Evolutionary conservation across 2,797 vertebrate genomes (phyloP).

Genomic region (Leptoclinus maculatus): DNA sequence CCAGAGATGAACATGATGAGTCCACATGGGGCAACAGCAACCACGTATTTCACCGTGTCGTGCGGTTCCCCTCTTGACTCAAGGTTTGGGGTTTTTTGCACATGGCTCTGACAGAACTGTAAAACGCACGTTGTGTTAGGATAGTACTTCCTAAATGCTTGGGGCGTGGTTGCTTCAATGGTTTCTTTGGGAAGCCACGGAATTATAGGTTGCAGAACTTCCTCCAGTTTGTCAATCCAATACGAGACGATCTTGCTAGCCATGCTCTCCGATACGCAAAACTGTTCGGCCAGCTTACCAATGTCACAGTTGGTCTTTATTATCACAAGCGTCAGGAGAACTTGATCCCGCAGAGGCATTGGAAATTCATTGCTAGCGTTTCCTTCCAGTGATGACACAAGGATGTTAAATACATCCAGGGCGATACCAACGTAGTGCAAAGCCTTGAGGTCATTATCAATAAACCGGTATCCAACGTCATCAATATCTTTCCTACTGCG

Average conservation of each 20-base stretch:
- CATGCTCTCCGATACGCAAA: neutral
- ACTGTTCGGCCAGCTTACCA: neutral
- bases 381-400: conserved; percentile 1
- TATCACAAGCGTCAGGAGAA: neutral
- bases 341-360: neutral
- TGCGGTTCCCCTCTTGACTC: conserved; percentile 12
- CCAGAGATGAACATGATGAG: conserved; percentile 40
- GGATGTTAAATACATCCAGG: neutral
- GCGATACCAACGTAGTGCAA: neutral
- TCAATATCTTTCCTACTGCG: too few species aligned
- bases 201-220: neutral
- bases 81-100: neutral
- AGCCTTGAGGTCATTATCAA: neutral
- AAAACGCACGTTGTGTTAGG: neutral
- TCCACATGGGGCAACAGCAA: conserved; percentile 32
- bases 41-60: conserved; percentile 38
- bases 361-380: neutral
- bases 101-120: neutral
- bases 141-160: neutral
- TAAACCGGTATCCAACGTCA: neutral
- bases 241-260: neutral
- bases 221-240: conserved; percentile 2
- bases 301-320: neutral
- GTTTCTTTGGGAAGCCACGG: conserved; percentile 8
- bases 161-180: neutral